These are phyloP conservation scores for Trididemnum nubilum DNA, from an alignment of 23 tunicate genomes.

Conservation along the genomic window DNA sequence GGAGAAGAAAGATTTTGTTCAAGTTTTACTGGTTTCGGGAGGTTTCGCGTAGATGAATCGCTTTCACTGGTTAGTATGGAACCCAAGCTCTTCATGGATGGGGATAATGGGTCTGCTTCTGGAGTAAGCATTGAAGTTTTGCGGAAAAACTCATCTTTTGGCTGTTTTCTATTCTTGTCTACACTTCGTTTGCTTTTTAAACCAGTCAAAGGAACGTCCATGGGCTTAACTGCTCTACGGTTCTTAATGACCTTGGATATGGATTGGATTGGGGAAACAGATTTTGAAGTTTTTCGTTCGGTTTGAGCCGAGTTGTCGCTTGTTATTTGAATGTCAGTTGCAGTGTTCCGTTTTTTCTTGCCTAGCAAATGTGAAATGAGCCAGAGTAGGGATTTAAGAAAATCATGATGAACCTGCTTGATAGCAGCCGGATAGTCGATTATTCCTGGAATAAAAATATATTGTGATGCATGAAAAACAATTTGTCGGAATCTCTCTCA, in stretches of 20 bases:
- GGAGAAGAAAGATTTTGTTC: not conserved
- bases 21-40: not conserved
- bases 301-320: not conserved
- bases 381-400: conserved; percentile 50
- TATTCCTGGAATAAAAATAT: conserved; percentile 66
- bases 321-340: not conserved
- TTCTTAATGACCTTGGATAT: too few species aligned
- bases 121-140: not conserved
- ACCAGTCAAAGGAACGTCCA: not conserved
- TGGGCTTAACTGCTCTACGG: not conserved
- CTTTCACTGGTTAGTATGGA: conserved; percentile 39
- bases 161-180: not conserved
- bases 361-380: conserved; percentile 37
- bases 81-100: conserved; percentile 35
- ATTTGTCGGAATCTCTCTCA: too few species aligned
- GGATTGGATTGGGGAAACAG: not conserved
- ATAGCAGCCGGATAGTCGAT: conserved; percentile 64
- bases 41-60: not conserved
- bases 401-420: conserved; percentile 48
- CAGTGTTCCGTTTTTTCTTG: not conserved
- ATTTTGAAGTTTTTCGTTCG: not conserved
- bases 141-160: not conserved
- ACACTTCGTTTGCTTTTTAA: not conserved
- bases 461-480: too few species aligned
- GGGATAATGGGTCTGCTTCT: not conserved